Base-by-base conservation (phyloP, 2,797 vertebrate species). In the Acipenser oxyrinchus region DNA sequence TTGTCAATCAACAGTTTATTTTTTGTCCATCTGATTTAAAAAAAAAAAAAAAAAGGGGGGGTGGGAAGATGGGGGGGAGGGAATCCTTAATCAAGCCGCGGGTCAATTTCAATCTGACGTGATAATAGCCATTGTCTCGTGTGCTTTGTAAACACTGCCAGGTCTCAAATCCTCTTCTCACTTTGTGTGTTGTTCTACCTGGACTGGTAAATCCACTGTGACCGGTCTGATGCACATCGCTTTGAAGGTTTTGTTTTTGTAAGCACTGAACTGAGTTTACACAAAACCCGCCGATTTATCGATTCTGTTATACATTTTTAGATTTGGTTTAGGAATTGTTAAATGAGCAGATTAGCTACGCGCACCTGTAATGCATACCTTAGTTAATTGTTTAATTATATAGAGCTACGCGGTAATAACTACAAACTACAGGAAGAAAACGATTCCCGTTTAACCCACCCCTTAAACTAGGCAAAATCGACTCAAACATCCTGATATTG, bases 91-190 rank as follows among this genome's bases (percentile, higher is more conserved):
- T 51, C 23, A 65, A 65, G 77, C 69, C 72, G 85, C 87, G 88
- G 90, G 91, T 93, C 90, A 93, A 92, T 93, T 92, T 91, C 91
- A 95, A 92, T 91, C 91, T 92, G 87, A 93, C 92, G 87, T 84
- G 90, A 88, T 87, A 90, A 87, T 88, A 86, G 86, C 82, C 79
- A 81, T 82, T 78, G 84, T 90, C 86, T 84, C 70, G 53, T 52
- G 37, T 73, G 71, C 66, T 67, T 71, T 61, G 61, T 62, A 65
- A 53, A 68, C 50, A 18, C n/a, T 4, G 58, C 72, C 67, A 76
- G 75, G 69, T 74, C 60, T 11, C n/a, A 67, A 67, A 50, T 9
- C 9, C 57, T 11, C 4, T 9, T 73, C 67, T 64, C 62, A 48
- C 11, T 67, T 66, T 51, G 65, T 6, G 8, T 12, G 49, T 68